A percentile compares a stretch with the other conserved stretches of the same genome.
These are phyloP conservation scores for Corapipo altera DNA, from an alignment of 2,113 vertebrate genomes.

Conservation along the genomic window DNA sequence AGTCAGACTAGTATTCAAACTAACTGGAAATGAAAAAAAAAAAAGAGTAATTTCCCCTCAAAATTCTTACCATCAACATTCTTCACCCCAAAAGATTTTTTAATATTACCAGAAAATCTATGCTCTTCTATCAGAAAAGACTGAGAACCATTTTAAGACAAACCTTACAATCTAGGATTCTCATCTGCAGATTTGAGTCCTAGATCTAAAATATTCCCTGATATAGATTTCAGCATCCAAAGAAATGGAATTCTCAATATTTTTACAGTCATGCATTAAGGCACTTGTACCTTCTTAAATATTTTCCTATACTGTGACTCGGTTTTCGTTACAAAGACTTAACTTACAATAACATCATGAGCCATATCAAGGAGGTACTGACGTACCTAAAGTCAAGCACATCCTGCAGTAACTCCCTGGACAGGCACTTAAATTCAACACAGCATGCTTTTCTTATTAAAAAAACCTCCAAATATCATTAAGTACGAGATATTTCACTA, in stretches of 20 bases:
- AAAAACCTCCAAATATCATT: not conserved
- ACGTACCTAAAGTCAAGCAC: not conserved
- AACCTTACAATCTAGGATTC: not conserved
- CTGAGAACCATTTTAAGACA: not conserved
- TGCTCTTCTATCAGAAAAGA: not conserved
- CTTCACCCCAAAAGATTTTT: rapidly evolving
- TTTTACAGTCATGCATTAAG: not conserved
- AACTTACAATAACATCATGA: not conserved
- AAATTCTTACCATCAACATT: not conserved
- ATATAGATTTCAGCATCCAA: not conserved
- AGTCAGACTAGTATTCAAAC: not conserved
- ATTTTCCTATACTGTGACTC: not conserved
- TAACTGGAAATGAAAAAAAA: not conserved
- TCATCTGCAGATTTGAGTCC: not conserved
- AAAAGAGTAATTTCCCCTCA: not conserved
- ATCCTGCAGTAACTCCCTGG: not conserved
- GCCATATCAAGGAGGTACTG: not conserved
- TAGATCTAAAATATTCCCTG: not conserved
- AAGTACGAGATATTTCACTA: not conserved
- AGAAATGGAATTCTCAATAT: not conserved
- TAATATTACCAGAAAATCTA: not conserved
- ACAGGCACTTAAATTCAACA: not conserved
- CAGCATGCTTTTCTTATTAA: not conserved
- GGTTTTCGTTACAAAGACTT: not conserved
- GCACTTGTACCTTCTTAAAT: not conserved